Conservation (phyloP, 2,888 invertebrate species). For the Lasioglossum figueresi region DNA sequence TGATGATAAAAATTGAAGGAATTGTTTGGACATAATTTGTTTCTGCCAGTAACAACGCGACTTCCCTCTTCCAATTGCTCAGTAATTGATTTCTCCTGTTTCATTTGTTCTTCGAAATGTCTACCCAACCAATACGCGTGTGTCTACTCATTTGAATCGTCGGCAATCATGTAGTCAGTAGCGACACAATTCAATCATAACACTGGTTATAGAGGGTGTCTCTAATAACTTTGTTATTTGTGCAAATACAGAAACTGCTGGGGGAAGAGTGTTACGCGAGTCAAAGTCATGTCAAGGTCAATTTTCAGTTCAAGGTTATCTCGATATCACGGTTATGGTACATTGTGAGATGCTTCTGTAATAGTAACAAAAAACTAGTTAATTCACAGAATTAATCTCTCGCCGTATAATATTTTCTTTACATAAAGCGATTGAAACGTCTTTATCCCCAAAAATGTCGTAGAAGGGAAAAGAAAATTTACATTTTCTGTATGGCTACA, state of each 20-base stretch:
- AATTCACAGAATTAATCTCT: neutral
- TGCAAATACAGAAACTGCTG: neutral
- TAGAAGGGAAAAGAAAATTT: no score
- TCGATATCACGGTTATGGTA: no score
- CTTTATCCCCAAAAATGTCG: no score
- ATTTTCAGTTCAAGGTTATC: neutral
- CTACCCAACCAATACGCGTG: no score
- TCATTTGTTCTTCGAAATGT: neutral
- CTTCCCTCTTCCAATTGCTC: neutral
- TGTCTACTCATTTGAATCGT: no score
- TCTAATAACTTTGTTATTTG: neutral
- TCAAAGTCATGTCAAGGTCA: neutral
- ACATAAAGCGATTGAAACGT: no score
- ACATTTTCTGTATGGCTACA: no score
- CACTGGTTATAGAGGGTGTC: rapidly evolving
- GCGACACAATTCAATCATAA: neutral
- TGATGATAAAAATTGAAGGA: neutral
- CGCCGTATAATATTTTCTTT: no score
- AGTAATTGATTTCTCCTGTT: neutral
- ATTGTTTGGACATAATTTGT: constrained; percentile 19
- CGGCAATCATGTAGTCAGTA: no score
- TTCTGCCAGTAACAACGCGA: neutral
- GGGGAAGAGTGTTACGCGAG: no score
- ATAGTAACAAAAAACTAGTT: neutral
- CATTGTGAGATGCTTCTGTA: neutral